Evolutionary conservation across 2,113 vertebrate genomes (phyloP).

Genomic region (Carassius auratus): DNA sequence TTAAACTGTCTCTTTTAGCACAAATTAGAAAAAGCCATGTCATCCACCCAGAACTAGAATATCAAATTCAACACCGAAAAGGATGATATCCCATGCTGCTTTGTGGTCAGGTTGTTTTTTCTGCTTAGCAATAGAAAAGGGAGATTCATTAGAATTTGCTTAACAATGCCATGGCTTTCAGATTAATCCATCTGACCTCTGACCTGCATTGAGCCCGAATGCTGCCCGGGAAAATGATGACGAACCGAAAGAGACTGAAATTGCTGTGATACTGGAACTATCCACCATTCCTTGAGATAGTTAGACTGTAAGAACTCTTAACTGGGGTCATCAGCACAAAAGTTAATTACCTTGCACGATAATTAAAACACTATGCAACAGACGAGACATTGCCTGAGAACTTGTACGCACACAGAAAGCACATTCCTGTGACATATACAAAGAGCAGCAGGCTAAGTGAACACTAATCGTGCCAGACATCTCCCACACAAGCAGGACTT

Average conservation of each 20-base stretch:
- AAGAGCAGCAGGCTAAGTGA: not conserved
- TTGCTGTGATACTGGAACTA: not conserved
- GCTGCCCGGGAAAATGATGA: constrained; percentile 17
- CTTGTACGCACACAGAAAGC: not conserved
- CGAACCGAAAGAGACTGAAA: not conserved
- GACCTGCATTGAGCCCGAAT: constrained; percentile 65
- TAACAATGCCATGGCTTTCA: constrained; percentile 76
- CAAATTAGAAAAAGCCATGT: too few relatives aligned
- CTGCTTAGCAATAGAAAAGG: constrained; percentile 65
- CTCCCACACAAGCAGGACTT: not conserved
- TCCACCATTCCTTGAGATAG: not conserved
- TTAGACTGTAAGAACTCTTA: not conserved
- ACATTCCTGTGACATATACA: not conserved
- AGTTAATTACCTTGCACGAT: not conserved
- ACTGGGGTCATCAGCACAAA: not conserved
- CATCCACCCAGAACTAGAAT: not conserved
- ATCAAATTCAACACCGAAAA: not conserved
- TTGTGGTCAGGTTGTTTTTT: not conserved
- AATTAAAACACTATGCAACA: constrained; percentile 6
- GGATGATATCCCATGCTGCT: not conserved
- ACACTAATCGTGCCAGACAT: constrained; percentile 9
- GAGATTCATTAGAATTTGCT: constrained; percentile 74
- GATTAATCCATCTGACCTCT: constrained; percentile 79
- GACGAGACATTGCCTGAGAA: not conserved
- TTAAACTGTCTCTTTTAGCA: not conserved